Evolutionary conservation across 2,797 vertebrate genomes (phyloP).

Genomic region (Sebastes hubbsi): DNA sequence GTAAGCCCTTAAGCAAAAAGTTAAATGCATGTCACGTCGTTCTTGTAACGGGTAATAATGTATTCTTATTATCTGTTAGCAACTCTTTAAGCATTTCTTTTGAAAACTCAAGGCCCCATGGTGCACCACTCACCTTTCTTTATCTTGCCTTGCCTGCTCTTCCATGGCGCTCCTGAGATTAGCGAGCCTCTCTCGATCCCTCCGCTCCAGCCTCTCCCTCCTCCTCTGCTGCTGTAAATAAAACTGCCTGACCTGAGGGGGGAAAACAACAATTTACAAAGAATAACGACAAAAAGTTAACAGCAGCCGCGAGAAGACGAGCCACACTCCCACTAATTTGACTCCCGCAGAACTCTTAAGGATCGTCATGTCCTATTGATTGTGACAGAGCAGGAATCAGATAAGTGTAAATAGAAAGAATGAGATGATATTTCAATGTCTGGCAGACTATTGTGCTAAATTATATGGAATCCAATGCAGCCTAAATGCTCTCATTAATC

Average conservation of each 20-base stretch:
- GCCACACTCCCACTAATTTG: constrained; percentile 25
- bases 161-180: constrained; percentile 87
- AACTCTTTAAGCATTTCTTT: not conserved
- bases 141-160: constrained; percentile 88
- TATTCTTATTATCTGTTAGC: not conserved
- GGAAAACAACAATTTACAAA: constrained; percentile 24
- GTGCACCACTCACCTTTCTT: constrained; percentile 84
- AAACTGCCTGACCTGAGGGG: constrained; percentile 87
- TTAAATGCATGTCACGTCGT: not conserved
- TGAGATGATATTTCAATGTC: constrained; percentile 78
- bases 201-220: constrained; percentile 83
- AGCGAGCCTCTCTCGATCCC: constrained; percentile 83
- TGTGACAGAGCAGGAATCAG: constrained; percentile 59
- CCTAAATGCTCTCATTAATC: constrained; percentile 81
- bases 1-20: not conserved
- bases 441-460: constrained; percentile 56
- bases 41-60: not conserved
- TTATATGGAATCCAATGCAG: constrained; percentile 74
- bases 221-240: constrained; percentile 85
- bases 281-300: constrained; percentile 38
- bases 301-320: constrained; percentile 34
- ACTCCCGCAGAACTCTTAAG: constrained; percentile 26
- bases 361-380: constrained; percentile 75
- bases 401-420: constrained; percentile 73
- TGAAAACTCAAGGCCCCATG: constrained; percentile 5